Conservation (phyloP, 2,888 invertebrate genomes). For the Stegana nigrithorax region DNA sequence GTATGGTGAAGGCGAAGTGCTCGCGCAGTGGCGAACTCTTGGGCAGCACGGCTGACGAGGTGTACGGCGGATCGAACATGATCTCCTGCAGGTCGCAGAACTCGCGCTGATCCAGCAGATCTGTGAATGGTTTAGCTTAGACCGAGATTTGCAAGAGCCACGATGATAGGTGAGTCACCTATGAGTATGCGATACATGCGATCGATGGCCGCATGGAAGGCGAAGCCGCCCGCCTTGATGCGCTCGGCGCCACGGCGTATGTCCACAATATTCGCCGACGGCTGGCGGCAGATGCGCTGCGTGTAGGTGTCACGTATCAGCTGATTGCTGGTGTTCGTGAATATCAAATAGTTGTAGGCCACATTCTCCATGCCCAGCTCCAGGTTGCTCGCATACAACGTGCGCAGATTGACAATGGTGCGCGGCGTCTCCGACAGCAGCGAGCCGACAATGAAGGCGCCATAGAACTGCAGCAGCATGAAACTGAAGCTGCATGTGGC, state of each 20-base stretch:
- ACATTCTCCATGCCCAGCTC: conserved; percentile 65
- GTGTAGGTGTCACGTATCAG: conserved; percentile 50
- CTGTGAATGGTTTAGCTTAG: conserved; percentile 26
- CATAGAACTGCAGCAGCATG: conserved; percentile 64
- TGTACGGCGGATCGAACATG: conserved; percentile 46
- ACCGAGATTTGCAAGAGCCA: too few relatives aligned
- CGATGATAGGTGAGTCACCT: too few relatives aligned
- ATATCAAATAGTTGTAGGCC: conserved; percentile 55
- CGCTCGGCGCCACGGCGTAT: conserved; percentile 52
- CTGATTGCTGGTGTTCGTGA: conserved; percentile 48
- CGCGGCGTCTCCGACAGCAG: conserved; percentile 56
- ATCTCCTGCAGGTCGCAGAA: conserved; percentile 64
- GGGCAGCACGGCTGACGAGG: conserved; percentile 30
- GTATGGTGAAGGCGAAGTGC: conserved; percentile 48
- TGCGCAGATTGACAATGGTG: conserved; percentile 52
- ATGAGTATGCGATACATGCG: conserved; percentile 52
- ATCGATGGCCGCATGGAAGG: conserved; percentile 59
- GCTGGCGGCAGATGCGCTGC: conserved; percentile 51
- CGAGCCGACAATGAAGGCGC: conserved; percentile 65
- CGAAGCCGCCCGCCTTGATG: conserved; percentile 56
- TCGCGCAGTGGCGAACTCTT: conserved; percentile 57
- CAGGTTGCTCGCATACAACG: conserved; percentile 56
- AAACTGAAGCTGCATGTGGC: conserved; percentile 57
- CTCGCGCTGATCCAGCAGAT: conserved; percentile 44
- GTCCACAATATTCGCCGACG: conserved; percentile 46